Evolutionary conservation across 2,797 vertebrate species (phyloP), one percentile per base, ranked within the genome.

Genomic region (Alosa sapidissima): DNA sequence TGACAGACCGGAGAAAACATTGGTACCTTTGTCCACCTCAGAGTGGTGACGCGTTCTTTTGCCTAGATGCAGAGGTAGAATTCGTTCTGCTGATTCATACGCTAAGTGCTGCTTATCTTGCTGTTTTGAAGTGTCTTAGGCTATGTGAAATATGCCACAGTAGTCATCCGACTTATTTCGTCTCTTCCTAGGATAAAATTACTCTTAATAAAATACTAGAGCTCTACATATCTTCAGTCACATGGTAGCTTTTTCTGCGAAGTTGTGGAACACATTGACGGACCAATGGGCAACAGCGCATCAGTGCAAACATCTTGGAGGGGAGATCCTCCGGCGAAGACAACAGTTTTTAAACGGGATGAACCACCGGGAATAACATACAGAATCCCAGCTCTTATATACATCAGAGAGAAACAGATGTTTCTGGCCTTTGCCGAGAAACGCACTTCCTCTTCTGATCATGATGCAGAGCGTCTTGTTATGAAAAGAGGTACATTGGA

Each of bases 381-480:
- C 92, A 96, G 97, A 84, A 97, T 99, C 78, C 98, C 97, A 24
- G 96, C 97, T 9, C 92, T 98, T 81, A 91, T 98, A 75, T 97
- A 97, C 84, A 58, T 98, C 45, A 92, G 89, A 1, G 93, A 94
- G 14, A 48, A 87, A 1, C 88, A 83, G 82, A 95, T 94, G 14
- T 96, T 97, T 92, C 95, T 99, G 83, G 97, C 97, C 87, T 98
- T 99, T 81, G 96, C 97, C 1, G 98, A 99, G 91, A 96, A 96
- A 60, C 96, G 97, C 68, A 93, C 93, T 21, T 93, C 97, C 0
- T 0, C 89, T 10, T 68, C 0, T 82, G 98, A 98, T 52, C 86
- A 90, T 6, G 94, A 98, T 5, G 96, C 97, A 21, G 92, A 96
- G 88, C 81, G 93, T 49, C 92, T 98, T 85, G 98, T 98, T 36